Conservation (phyloP, 1,140 invertebrate species). For the Brachionus rotundiformis region DNA sequence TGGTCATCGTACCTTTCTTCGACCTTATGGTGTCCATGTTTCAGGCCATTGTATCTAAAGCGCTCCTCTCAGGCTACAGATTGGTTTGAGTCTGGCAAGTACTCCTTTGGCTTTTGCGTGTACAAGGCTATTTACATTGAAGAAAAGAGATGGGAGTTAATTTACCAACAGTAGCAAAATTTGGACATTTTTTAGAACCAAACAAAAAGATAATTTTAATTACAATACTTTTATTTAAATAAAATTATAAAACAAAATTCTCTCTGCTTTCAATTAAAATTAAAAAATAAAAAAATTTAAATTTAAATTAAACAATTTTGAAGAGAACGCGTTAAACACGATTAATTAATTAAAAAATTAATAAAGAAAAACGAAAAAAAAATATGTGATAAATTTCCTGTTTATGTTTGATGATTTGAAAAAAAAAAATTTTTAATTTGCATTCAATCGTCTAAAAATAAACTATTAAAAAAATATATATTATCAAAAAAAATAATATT, state of each 20-base stretch:
- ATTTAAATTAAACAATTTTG: slow-evolving; percentile 35
- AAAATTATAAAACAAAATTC: slow-evolving; percentile 37
- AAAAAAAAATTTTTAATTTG: not conserved
- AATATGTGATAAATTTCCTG: not conserved
- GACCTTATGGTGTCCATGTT: too few relatives aligned
- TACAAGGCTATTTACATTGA: too few relatives aligned
- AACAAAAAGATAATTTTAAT: not conserved
- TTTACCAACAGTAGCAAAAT: too few relatives aligned
- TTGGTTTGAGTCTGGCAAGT: too few relatives aligned
- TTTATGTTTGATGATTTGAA: not conserved
- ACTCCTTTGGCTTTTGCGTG: too few relatives aligned
- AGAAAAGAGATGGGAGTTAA: too few relatives aligned
- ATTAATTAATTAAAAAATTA: not conserved
- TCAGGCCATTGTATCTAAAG: too few relatives aligned
- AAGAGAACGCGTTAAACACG: slow-evolving; percentile 47
- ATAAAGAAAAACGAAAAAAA: not conserved
- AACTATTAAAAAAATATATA: slow-evolving; percentile 29
- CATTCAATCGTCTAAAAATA: not conserved
- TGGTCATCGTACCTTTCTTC: too few relatives aligned
- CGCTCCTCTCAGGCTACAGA: too few relatives aligned
- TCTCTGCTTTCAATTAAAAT: not conserved
- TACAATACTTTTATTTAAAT: slow-evolving; percentile 39
- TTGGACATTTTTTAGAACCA: too few relatives aligned
- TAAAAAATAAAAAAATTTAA: not conserved
- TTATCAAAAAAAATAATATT: slow-evolving; percentile 8